phyloP scores from a whole-genome alignment of 2,888 invertebrate genomes.

The Drosophila neotestacea region DNA sequence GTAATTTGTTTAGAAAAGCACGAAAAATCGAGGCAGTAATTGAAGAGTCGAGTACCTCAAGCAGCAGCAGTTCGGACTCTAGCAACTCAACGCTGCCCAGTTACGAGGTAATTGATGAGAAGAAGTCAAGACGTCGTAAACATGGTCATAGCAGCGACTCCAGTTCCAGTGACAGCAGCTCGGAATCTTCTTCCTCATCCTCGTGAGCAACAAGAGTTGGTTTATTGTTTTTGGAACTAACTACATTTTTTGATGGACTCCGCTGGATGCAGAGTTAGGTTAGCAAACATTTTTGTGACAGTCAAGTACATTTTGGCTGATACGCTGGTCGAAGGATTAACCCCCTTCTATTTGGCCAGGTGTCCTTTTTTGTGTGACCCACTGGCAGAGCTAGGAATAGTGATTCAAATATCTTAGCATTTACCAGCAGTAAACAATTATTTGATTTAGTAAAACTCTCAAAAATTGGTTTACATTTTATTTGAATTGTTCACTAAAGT shows the following conservation, averaged over 20 bases:
- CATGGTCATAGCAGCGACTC: conserved; percentile 71
- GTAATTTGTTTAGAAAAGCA: conserved; percentile 62
- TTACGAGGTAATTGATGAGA: conserved; percentile 83
- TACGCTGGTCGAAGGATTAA: conserved; percentile 17
- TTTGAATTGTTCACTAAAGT: too few species aligned
- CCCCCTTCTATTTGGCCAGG: background rate
- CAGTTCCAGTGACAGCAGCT: conserved; percentile 73
- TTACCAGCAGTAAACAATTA: too few species aligned
- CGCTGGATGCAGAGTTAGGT: conserved; percentile 36
- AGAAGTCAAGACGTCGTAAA: conserved; percentile 74
- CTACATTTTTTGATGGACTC: conserved; percentile 32
- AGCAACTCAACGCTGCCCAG: conserved; percentile 84
- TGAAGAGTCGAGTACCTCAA: conserved; percentile 79
- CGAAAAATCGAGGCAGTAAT: conserved; percentile 83
- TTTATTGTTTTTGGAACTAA: conserved; percentile 40
- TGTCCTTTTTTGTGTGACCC: conserved; percentile 47
- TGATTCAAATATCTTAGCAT: too few species aligned
- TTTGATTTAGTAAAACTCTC: too few species aligned
- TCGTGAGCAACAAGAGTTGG: conserved; percentile 42
- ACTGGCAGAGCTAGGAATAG: background rate
- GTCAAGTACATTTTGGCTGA: conserved; percentile 41
- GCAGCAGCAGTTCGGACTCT: conserved; percentile 77
- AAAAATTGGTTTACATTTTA: too few species aligned
- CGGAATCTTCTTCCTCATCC: conserved; percentile 75
- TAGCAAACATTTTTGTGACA: conserved; percentile 49